Conservation (phyloP, 1,140 invertebrate species). For the Galleria mellonella region DNA sequence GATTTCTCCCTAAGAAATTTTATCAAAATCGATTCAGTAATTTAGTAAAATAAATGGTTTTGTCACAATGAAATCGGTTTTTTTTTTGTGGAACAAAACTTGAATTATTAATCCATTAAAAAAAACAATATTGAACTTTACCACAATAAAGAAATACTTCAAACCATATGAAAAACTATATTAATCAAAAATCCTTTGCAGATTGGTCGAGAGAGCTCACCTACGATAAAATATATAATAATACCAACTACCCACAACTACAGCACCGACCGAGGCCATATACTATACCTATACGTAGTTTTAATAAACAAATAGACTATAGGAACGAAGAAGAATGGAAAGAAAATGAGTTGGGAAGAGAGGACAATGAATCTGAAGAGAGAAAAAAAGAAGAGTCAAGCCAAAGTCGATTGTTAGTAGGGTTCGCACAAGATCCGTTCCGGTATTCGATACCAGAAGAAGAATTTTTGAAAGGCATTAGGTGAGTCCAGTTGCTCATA, state of each 20-base stretch:
- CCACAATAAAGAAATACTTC: too few relatives aligned
- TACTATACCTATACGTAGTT: constrained; percentile 8
- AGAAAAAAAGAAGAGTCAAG: constrained; percentile 12
- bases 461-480: constrained; percentile 49
- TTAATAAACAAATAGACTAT: constrained; percentile 15
- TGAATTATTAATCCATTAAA: too few relatives aligned
- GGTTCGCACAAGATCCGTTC: constrained; percentile 52
- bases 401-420: constrained; percentile 37
- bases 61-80: too few relatives aligned
- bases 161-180: too few relatives aligned
- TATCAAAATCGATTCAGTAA: too few relatives aligned
- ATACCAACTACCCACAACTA: constrained; percentile 40
- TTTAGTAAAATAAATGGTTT: too few relatives aligned
- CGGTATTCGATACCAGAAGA: constrained; percentile 49
- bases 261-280: constrained; percentile 16
- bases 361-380: constrained; percentile 13
- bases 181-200: constrained; percentile 23
- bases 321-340: constrained; percentile 19
- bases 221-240: constrained; percentile 48
- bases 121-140: too few relatives aligned
- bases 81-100: too few relatives aligned
- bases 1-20: too few relatives aligned
- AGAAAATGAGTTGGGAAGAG: constrained; percentile 16
- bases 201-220: constrained; percentile 27
- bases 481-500: constrained; percentile 22